Conservation (phyloP, 92 coral and sea anemone species). For the Epizoanthus fatuus region DNA sequence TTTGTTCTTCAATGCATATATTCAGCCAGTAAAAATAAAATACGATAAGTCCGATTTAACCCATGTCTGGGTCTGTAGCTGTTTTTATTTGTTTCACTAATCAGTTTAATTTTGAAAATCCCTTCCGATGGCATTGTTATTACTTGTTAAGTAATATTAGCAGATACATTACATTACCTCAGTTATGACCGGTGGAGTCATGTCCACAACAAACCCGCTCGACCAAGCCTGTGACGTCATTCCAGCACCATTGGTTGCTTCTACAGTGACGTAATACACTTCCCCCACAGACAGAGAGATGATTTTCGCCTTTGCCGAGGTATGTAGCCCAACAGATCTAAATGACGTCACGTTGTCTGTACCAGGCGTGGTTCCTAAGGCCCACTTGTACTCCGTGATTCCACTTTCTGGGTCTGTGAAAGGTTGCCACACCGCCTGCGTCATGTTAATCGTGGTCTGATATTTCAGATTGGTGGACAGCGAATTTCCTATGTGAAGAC, state of each 20-base stretch:
- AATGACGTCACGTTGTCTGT: slow-evolving; percentile 75
- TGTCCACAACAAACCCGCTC: slow-evolving; percentile 89
- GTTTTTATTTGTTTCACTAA: no score
- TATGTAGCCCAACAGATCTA: slow-evolving; percentile 66
- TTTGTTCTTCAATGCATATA: no score
- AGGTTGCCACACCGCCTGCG: slow-evolving; percentile 74
- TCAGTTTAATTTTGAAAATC: neutral
- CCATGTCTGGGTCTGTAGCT: no score
- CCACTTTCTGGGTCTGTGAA: slow-evolving; percentile 86
- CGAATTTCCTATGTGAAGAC: slow-evolving; percentile 63
- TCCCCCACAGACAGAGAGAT: slow-evolving; percentile 71
- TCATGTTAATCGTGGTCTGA: slow-evolving; percentile 52
- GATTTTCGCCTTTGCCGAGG: slow-evolving; percentile 57
- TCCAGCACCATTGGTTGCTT: slow-evolving; percentile 85
- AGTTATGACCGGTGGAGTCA: slow-evolving; percentile 72
- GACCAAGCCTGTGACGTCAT: slow-evolving; percentile 86
- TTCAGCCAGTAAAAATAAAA: no score
- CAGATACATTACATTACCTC: slow-evolving; percentile 35
- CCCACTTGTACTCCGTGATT: slow-evolving; percentile 86
- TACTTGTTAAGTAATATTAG: neutral
- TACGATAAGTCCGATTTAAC: no score
- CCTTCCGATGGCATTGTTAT: neutral
- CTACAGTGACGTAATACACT: slow-evolving; percentile 88
- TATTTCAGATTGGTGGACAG: slow-evolving; percentile 57
- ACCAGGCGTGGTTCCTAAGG: slow-evolving; percentile 83